Evolutionary conservation across 1,140 invertebrate genomes (phyloP), one percentile per base, ranked within the genome.

Genomic region (Camponotus floridanus): DNA sequence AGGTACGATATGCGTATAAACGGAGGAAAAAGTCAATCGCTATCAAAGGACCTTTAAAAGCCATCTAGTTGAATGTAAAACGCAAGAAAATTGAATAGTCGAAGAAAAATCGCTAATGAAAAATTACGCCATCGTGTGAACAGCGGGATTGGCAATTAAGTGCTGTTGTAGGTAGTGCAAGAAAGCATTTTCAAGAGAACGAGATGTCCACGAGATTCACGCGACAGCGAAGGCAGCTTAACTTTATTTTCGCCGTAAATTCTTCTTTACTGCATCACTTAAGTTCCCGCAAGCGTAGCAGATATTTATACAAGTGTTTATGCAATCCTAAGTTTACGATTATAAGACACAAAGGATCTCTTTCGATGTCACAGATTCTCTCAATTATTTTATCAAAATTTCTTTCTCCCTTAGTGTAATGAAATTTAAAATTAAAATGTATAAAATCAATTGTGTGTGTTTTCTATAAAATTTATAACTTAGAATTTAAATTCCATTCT

Each of bases 201-300:
- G 36, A 81, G 36, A 71, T 26, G 36, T 45, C 48, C 18, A 8
- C 39, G 67, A 59, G 21, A 33, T 7, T n/a, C 21, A 13, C 6
- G 48, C 55, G 67, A 81, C 39, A 73, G n/a, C 48, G 11, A 73
- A 61, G 67, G 26, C 33, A 81, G 39, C 67, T 71, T 61, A 73
- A 81, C 36, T 73, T 73, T 73, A 81, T 81, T 70, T 26, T n/a
- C 15, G 26, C 68, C 51, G 11, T 81, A 81, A 81, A 81, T 81
- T 81, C 71, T 21, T 36, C 11, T 71, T 81, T 81, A 81, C 51
- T 57, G 11, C 67, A 55, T 73, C 36, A 64, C 33, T 80, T 79
- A 55, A 70, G 39, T 33, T 71, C 45, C 33, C 36, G 36, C 51
- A 8, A 51, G 48, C 45, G 51, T 67, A 59, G 79, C 67, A 81